Evolutionary conservation across 2,113 vertebrate genomes (phyloP).

Genomic region (Clinocottus analis): DNA sequence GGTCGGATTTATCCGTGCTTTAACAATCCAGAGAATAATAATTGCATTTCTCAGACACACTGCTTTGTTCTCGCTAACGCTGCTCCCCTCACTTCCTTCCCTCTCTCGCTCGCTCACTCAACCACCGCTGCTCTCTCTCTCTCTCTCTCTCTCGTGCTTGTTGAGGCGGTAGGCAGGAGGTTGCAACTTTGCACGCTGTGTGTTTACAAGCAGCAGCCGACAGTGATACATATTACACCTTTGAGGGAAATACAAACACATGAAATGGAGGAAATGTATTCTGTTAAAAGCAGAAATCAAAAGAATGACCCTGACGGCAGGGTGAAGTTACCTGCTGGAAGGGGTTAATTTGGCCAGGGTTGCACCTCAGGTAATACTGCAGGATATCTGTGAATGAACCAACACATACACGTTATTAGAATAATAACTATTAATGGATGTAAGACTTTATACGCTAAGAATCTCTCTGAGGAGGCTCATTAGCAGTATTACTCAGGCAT

Average conservation of each 20-base stretch:
- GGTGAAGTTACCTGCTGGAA: slow-evolving; percentile 90
- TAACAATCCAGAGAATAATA: neutral
- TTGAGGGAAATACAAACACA: neutral
- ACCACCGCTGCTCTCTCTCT: too few species aligned
- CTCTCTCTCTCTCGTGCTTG: too few species aligned
- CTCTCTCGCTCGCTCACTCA: neutral
- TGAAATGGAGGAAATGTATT: neutral
- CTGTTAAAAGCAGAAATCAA: neutral
- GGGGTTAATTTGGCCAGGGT: slow-evolving; percentile 87
- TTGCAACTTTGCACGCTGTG: neutral
- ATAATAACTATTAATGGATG: neutral
- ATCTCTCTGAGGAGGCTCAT: neutral
- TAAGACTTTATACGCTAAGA: neutral
- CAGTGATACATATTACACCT: neutral
- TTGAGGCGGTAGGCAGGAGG: neutral
- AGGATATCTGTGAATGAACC: slow-evolving; percentile 84
- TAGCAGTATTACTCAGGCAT: neutral
- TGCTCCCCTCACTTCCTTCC: neutral
- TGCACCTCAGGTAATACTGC: slow-evolving; percentile 92
- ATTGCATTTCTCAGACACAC: neutral
- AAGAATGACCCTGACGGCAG: neutral
- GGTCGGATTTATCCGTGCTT: neutral
- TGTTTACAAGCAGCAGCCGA: neutral
- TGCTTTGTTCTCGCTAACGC: too few species aligned
- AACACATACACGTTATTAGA: slow-evolving; percentile 1